phyloP scores from a whole-genome alignment of 2,888 invertebrate species.

The Stenchaetothrips biformis region DNA sequence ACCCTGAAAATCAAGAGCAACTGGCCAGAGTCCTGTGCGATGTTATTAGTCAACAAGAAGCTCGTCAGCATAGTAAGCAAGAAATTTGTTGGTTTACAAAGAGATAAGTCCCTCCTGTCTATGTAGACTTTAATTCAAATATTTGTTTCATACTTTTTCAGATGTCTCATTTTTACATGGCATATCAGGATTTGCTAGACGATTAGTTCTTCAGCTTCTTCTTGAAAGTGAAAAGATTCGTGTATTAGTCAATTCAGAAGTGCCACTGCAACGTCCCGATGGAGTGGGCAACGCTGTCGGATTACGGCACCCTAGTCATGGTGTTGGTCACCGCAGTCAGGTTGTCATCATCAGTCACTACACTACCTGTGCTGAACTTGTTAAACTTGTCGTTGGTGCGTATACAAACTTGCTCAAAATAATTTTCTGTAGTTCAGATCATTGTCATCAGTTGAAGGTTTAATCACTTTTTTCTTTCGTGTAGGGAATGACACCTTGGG shows the following conservation, averaged over 20 bases:
- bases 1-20: slow-evolving; percentile 75
- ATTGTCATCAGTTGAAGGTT: background rate
- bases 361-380: slow-evolving; percentile 67
- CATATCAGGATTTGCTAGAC: slow-evolving; percentile 82
- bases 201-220: slow-evolving; percentile 77
- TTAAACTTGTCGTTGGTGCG: slow-evolving; percentile 53
- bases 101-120: slow-evolving; percentile 31
- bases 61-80: slow-evolving; percentile 36
- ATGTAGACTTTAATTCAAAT: slow-evolving; percentile 42
- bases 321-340: slow-evolving; percentile 67
- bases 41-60: slow-evolving; percentile 48
- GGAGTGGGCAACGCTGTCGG: slow-evolving; percentile 21
- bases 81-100: background rate
- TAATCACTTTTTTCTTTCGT: background rate
- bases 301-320: slow-evolving; percentile 60
- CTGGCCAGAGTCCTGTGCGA: slow-evolving; percentile 74
- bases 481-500: background rate
- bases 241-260: slow-evolving; percentile 56
- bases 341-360: slow-evolving; percentile 69
- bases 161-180: slow-evolving; percentile 51
- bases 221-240: slow-evolving; percentile 79
- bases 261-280: slow-evolving; percentile 32
- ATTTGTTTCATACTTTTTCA: slow-evolving; percentile 34
- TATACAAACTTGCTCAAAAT: slow-evolving; percentile 40
- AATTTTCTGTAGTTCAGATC: background rate